phyloP scores from a whole-genome alignment of 2,113 vertebrate species.

The Panurus biarmicus region DNA sequence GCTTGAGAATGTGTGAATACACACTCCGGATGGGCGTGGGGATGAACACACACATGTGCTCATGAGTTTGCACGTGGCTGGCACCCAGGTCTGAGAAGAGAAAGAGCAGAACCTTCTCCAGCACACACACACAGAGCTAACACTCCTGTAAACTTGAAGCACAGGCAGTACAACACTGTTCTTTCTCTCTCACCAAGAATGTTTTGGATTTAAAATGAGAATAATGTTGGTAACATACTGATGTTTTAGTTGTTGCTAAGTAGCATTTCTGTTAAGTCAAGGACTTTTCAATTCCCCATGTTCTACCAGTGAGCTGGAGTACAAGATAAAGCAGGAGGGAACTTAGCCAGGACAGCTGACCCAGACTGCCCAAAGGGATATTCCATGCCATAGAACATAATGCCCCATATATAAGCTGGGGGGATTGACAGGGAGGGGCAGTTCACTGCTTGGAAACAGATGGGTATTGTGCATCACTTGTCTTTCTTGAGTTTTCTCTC shows the following conservation, averaged over 20 bases:
- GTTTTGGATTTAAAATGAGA: background rate
- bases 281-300: background rate
- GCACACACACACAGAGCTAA: background rate
- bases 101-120: background rate
- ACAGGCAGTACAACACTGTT: background rate
- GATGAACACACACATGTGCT: fast-evolving
- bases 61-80: fast-evolving
- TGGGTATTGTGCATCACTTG: background rate
- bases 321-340: background rate
- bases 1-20: background rate
- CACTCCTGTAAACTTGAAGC: background rate
- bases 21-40: background rate
- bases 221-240: background rate
- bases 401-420: fast-evolving
- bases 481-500: background rate
- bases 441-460: background rate
- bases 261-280: background rate
- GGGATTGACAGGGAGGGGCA: background rate
- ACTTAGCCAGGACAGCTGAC: background rate
- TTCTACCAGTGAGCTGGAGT: background rate
- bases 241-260: background rate
- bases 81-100: background rate
- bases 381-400: background rate
- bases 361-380: background rate
- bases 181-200: background rate